Percentiles rank a stretch among this genome's conserved stretches.
phyloP scores from a whole-genome alignment of 2,888 invertebrate species.

The Junonia oenone region DNA sequence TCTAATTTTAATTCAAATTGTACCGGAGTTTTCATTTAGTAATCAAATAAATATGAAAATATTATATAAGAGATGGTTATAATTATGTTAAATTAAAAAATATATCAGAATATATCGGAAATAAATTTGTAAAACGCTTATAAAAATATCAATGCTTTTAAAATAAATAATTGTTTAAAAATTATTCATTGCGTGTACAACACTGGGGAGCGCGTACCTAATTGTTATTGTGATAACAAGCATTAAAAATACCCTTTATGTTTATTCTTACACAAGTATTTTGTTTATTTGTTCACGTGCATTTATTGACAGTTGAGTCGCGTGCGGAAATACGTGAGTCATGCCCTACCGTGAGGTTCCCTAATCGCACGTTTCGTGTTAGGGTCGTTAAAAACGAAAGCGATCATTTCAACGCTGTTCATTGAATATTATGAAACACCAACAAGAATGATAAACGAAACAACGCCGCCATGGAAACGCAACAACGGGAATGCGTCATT shows the following conservation, averaged over 20 bases:
- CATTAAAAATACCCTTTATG: background rate
- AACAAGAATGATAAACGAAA: background rate
- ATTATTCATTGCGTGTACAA: background rate
- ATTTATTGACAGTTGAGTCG: conserved; percentile 47
- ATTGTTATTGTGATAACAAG: background rate
- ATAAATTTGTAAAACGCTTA: background rate
- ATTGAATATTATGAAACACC: conserved; percentile 2
- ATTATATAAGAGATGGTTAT: too few species aligned
- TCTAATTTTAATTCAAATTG: too few species aligned
- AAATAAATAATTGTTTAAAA: background rate
- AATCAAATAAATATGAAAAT: too few species aligned
- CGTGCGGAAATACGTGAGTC: conserved; percentile 51
- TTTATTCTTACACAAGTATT: conserved; percentile 2
- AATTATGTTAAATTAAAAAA: too few species aligned
- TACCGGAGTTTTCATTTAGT: too few species aligned
- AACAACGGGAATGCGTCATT: conserved; percentile 12
- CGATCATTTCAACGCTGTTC: conserved; percentile 3
- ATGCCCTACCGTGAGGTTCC: conserved; percentile 40
- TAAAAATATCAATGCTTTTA: background rate
- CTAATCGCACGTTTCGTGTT: conserved; percentile 19
- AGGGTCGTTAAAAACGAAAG: background rate
- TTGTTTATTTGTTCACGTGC: conserved; percentile 31
- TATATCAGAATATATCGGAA: too few species aligned
- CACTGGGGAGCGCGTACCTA: background rate
- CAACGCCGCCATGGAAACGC: conserved; percentile 9